Base-by-base conservation (phyloP, 1,140 invertebrate species). In the Zaprionus lachaisei region DNA sequence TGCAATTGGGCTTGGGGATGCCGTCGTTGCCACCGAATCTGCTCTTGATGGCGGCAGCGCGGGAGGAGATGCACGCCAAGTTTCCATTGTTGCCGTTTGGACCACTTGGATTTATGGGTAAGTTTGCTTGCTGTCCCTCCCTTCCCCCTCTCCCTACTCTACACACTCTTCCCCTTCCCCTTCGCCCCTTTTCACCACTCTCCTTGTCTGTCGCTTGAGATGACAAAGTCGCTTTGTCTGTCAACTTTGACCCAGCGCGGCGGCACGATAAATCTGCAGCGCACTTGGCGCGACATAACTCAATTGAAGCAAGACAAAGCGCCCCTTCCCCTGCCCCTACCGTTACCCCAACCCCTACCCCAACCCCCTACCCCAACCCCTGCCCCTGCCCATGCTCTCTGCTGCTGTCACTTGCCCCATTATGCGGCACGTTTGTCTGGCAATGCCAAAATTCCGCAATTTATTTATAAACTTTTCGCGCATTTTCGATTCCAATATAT, bases 51-150 rank as follows among this genome's bases (percentile, higher is more conserved):
- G 91, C 91, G 1, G 91, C 91, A 12, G 91, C 91, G 11, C 80
- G 91, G 6, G 91, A 92, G 44, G 91, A 92, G 63, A 90, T 92
- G 78, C 91, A 92, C 44, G 86, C 89, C 72, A 92, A 92, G 72
- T 92, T 96, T 76, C 95, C 96, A 72, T 95, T 96, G 73, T 94
- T 95, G 79, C 94, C 94, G 47, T 97, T 97, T 95, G 97, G 96
- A 94, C 96, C 96, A 80, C 95, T 97, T 78, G 96, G 96, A 93
- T 95, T 97, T 90, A 92, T 92, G 82, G 92, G 92, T 93, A 64
- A 92, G 92, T 92, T 14, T 4, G 15, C n/a, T 20, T 12, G n/a
- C 9, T 11, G 15, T 9, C 5, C 1, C 6, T 5, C 6, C 41
- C 41, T 17, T 6, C 41, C 41, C 41, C 41, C 41, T 2, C 7